Evolutionary conservation across 2,888 invertebrate genomes (phyloP), one percentile per base, ranked within the genome.

Genomic region (Cephus pygmeus): DNA sequence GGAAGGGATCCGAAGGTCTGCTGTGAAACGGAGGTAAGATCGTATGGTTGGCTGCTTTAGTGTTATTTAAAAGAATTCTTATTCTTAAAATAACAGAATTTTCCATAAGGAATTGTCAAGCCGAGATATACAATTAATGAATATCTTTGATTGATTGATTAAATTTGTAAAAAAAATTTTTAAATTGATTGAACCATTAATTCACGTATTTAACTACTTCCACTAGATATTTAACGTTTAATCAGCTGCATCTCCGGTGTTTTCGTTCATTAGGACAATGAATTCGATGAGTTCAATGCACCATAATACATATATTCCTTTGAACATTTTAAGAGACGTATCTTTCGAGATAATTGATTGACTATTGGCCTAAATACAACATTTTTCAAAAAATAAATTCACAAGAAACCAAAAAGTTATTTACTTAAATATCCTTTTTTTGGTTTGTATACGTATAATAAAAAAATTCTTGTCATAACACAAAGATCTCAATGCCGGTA

Each of bases 1-100:
- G 92, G 91, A 3, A 82, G 77, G 11, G 84, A 87, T 36, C 92
- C 93, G 0, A 90, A 90, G 82, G 92, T 93, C 15, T 92, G 92
- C 81, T 92, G 92, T 82, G 84, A 86, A 76, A 79, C 36, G 36
- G 68, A 77, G 80, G 82, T 83, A 81, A 56, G 56, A 56, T 23
- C 30, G 11, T 23, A 33, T n/a, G 11, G 15, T 30, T 23, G 9
- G 15, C 11, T 23, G 71, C 71, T 12, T 71, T 11, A 6, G 30
- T 71, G 23, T 71, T 31, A 11, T 71, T 71, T 56, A 56, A 56
- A 23, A 56, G 23, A 56, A 23, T 56, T 15, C 4, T 40, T 40
- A 6, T 15, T 40, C 23, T 23, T 56, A 2, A 23, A 56, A 23
- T 9, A 56, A 23, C 23, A 23, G 23, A 9, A 23, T 23, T 56